Conservation (phyloP, 2,113 vertebrate genomes). For the Fukomys damarensis region DNA sequence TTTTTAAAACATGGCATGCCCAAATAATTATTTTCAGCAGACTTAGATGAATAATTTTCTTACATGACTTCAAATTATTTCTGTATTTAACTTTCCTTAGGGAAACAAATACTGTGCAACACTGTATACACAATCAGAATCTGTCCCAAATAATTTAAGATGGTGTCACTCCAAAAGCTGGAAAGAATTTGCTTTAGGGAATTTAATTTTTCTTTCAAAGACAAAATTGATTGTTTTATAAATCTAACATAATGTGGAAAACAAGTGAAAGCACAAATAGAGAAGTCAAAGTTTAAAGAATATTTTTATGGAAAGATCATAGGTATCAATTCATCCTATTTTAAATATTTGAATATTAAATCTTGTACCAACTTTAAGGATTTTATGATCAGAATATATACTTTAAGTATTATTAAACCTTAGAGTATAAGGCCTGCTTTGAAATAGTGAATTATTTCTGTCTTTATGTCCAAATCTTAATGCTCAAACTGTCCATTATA, state of each 20-base stretch:
- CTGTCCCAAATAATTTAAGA: slow-evolving; percentile 23
- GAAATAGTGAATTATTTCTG: neutral
- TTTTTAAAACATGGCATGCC: neutral
- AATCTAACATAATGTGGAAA: neutral
- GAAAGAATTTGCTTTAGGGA: neutral
- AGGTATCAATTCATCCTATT: neutral
- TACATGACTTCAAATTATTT: slow-evolving; percentile 28
- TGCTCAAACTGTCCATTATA: neutral
- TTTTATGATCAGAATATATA: neutral
- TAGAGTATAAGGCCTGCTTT: neutral
- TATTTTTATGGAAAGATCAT: neutral
- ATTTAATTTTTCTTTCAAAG: slow-evolving; percentile 49
- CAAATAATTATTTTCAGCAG: slow-evolving; percentile 8
- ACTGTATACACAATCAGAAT: neutral
- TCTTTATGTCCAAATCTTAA: neutral
- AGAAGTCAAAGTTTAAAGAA: neutral
- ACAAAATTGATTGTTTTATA: slow-evolving; percentile 6
- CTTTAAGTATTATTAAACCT: neutral
- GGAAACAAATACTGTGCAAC: neutral
- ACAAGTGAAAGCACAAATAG: slow-evolving; percentile 1
- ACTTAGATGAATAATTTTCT: neutral
- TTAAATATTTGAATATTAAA: neutral
- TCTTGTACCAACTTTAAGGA: neutral
- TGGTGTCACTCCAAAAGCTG: slow-evolving; percentile 3
- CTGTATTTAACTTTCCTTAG: neutral